Conservation (phyloP, 2,888 invertebrate species). For the Ernsta delagoae region DNA sequence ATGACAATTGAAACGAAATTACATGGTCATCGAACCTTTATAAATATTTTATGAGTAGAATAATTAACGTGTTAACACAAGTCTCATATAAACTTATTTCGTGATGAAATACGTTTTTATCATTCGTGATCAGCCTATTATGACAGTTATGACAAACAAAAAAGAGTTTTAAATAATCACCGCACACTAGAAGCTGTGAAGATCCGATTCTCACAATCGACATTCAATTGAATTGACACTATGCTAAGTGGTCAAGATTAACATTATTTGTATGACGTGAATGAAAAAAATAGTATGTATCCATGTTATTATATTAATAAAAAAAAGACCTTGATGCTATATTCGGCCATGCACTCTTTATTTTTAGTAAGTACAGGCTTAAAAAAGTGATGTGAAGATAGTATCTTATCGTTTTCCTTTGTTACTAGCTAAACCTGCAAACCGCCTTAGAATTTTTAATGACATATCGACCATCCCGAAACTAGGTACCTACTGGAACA, state of each 20-base stretch:
- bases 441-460: too few relatives aligned
- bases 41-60: too few relatives aligned
- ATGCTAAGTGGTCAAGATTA: slow-evolving; percentile 6
- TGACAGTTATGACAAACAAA: neutral
- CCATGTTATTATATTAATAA: neutral
- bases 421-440: too few relatives aligned
- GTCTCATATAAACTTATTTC: too few relatives aligned
- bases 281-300: neutral
- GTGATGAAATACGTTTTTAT: neutral
- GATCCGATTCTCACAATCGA: slow-evolving; percentile 39
- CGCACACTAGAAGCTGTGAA: slow-evolving; percentile 3
- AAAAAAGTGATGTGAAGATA: neutral
- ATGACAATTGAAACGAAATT: too few relatives aligned
- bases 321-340: too few relatives aligned
- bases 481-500: too few relatives aligned
- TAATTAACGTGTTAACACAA: too few relatives aligned
- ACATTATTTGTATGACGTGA: slow-evolving; percentile 3
- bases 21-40: too few relatives aligned
- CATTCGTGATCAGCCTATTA: neutral
- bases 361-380: too few relatives aligned
- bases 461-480: too few relatives aligned
- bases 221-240: slow-evolving; percentile 41
- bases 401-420: neutral
- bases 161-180: neutral
- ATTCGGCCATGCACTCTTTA: too few relatives aligned